A percentile compares a stretch with the other conserved stretches of the same genome.
phyloP scores from a whole-genome alignment of 2,113 vertebrate genomes.

The Sorex araneus region DNA sequence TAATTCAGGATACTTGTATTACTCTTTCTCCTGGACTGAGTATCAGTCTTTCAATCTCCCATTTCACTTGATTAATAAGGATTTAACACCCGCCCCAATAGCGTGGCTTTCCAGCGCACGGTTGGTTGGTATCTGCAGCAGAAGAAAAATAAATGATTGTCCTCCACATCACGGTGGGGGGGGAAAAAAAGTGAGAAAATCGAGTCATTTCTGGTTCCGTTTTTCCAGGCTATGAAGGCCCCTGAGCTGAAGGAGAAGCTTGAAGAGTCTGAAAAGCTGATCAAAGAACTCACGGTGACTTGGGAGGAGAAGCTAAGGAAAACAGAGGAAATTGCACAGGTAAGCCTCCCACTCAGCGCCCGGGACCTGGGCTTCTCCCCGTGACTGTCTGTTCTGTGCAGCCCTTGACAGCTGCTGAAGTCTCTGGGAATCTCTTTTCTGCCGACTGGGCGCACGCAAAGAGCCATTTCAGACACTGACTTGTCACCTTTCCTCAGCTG shows the following conservation, averaged over 20 bases:
- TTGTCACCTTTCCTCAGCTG: background rate
- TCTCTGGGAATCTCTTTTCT: background rate
- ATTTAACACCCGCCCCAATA: background rate
- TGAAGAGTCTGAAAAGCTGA: conserved; percentile 98
- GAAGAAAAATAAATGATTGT: background rate
- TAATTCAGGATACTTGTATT: conserved; percentile 1
- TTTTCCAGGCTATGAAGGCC: conserved; percentile 95
- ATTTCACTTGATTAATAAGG: conserved; percentile 23
- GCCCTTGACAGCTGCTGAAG: background rate
- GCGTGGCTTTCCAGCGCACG: background rate
- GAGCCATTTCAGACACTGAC: background rate
- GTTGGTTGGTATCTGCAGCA: background rate
- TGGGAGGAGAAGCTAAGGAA: conserved; percentile 99
- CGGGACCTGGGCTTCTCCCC: background rate
- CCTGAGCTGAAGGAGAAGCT: conserved; percentile 98
- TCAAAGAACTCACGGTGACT: conserved; percentile 97
- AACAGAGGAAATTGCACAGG: conserved; percentile 99
- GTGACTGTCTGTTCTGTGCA: background rate
- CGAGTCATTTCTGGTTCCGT: conserved; percentile 68
- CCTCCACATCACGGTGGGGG: background rate
- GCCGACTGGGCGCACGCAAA: background rate
- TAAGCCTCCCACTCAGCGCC: conserved; percentile 78
- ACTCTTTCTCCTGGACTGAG: conserved; percentile 35
- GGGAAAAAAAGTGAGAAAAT: conserved; percentile 12
- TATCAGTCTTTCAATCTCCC: background rate